Base-by-base conservation (phyloP, 1,140 invertebrate genomes). In the Drosophila sturtevanti region DNA sequence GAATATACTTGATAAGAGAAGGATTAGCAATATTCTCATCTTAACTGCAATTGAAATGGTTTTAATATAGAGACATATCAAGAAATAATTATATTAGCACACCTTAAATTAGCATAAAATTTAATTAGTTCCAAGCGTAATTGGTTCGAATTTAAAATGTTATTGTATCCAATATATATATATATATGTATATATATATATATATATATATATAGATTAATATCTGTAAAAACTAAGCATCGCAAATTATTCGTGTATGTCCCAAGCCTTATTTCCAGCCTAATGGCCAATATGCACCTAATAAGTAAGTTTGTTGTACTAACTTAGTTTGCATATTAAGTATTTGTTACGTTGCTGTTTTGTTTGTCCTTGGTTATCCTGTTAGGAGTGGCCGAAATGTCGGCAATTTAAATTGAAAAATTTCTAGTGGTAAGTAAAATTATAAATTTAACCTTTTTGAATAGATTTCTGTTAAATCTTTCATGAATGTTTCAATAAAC, bases 311-410 rank as follows among this genome's bases (percentile, higher is more conserved):
- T 48, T 48, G 12, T 14, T 16, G n/a, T n/a, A n/a, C n/a, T n/a
- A n/a, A n/a, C n/a, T n/a, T n/a, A n/a, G n/a, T n/a, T 18, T 44
- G 41, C 41, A 44, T 44, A 44, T 44, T 44, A 44, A 48, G 16
- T 48, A 48, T 48, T 21, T 7, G 41, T 21, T 48, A 48, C 16
- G 16, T 10, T 48, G 41, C 9, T 12, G 18, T 48, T 48, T 48
- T 48, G 1, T 16, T 48, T 48, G 41, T 18, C 41, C 41, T 48
- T 48, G 41, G 41, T 96, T 0, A 93, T 96, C 2, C 91, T 95
- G 1, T 91, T 96, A 4, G 96, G 96, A 0, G 81, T 95, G 0
- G 94, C 94, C 0, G 94, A 96, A 80, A 91, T 96, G 14, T 16
- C 95, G 2, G 95, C 95, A 0, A 94, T n/a, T n/a, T n/a, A n/a